Evolutionary conservation across 2,888 invertebrate species (phyloP).

Genomic region (Empis stercorea): DNA sequence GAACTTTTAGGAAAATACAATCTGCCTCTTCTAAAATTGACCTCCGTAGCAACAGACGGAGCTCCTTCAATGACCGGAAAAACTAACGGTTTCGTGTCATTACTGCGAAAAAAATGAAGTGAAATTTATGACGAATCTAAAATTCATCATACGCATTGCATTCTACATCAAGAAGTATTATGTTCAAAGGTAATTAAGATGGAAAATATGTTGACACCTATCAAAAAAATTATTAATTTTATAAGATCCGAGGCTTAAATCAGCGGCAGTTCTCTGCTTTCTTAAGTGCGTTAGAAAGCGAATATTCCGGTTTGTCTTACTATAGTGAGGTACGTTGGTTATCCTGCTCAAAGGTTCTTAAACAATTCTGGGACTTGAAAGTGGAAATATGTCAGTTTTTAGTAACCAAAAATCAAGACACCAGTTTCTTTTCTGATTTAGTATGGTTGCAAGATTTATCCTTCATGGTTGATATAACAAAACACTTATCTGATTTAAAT

Average conservation of each 20-base stretch:
- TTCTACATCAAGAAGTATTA: conserved; percentile 11
- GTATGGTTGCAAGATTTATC: conserved; percentile 8
- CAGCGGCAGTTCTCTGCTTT: conserved; percentile 10
- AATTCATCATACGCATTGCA: conserved; percentile 11
- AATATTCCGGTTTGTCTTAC: conserved; percentile 16
- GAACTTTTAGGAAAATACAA: too few species aligned
- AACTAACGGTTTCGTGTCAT: conserved; percentile 14
- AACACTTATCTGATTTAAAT: conserved; percentile 10
- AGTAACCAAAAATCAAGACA: conserved; percentile 6
- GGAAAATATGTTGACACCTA: conserved; percentile 10
- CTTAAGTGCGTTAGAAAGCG: conserved; percentile 16
- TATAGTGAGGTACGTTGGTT: conserved; percentile 16
- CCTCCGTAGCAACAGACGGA: too few species aligned
- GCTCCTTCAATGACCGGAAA: too few species aligned
- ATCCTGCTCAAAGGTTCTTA: conserved; percentile 16
- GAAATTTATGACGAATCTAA: conserved; percentile 2
- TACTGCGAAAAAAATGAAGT: conserved; percentile 9
- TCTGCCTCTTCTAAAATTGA: too few species aligned
- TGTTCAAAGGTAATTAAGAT: conserved; percentile 9
- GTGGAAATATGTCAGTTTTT: conserved; percentile 9
- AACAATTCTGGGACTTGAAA: conserved; percentile 15
- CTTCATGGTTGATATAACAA: conserved; percentile 9
- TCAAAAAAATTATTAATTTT: conserved; percentile 12
- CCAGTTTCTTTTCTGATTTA: conserved; percentile 5
- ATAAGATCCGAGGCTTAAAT: conserved; percentile 12